Base-by-base conservation (phyloP, 2,888 invertebrate genomes). In the Thyatira batis region DNA sequence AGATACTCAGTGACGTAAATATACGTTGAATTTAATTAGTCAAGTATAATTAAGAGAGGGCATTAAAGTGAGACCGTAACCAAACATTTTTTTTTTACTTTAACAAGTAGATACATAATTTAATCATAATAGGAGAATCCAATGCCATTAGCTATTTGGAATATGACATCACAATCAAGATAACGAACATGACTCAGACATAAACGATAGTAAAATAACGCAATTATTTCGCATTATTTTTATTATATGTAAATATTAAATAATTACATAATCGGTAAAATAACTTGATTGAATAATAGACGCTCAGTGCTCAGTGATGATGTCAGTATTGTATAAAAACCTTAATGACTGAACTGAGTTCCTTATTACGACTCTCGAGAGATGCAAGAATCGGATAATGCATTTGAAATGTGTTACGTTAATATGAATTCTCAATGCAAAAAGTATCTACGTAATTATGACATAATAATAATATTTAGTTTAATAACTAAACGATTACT, bases 401-500 rank as follows among this genome's bases (percentile, higher is more conserved):
- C 39, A 51, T 30, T 50, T 30, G 43, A 45, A 9, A 48, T 23
- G 11, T 57, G 39, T 65, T 63, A 63, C 57, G 55, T 53, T 62
- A 53, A 60, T n/a, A n/a, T 60, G 53, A 57, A 57, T 58, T 48
- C 55, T 54, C 44, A 50, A 51, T 53, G 58, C 51, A 54, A 56
- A 51, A 51, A 39, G 56, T 60, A 68, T 62, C 55, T 57, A 53
- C 30, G 20, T 57, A 49, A 67, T 67, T 60, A 69, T 57, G 50
- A 52, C 30, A 54, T 65, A 63, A 67, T 62, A 52, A 61, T 52
- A 57, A 49, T 54, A 49, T 58, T 49, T 55, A 27, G 46, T 49
- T 50, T 20, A 50, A 46, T n/a, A n/a, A n/a, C n/a, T n/a, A n/a
- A n/a, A n/a, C n/a, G n/a, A n/a, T n/a, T n/a, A n/a, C n/a, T n/a